Evolutionary conservation across 2,797 vertebrate species (phyloP), one percentile per base, ranked within the genome.

Genomic region (Ambastaia sidthimunki): DNA sequence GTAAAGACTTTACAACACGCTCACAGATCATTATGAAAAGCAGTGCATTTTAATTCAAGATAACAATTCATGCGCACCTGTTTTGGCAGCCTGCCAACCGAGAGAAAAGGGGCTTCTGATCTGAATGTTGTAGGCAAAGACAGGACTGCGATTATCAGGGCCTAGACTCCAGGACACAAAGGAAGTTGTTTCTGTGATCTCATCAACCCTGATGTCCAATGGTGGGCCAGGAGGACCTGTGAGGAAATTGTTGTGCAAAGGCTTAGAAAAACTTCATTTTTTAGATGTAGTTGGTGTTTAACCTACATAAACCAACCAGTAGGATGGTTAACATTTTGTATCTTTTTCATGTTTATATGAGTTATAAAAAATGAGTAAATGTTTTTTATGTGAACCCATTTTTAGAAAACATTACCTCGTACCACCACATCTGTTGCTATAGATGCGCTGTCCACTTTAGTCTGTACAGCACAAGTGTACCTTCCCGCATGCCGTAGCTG

Each of bases 401-500:
- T 31, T 57, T 28, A 52, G 52, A 16, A 57, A 13, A 80, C 16
- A 80, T 86, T 94, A 98, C 97, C 98, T 97, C 96, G 93, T 80
- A 98, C 96, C 16, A 98, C 94, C 82, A 99, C 95, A 91, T 98
- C 96, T 16, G 96, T 97, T 13, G 95, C 94, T 25, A 96, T 96
- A 0, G 97, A 97, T 28, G 97, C 92, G 76, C 94, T 96, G 93
- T 99, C 97, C 88, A 99, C 96, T 78, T 96, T 98, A 62, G 98
- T 99, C 88, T 97, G 96, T 82, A 97, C 96, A 16, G 95, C 94
- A 85, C 98, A 99, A 11, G 97, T 93, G 1, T 98, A 99, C 81
- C 96, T 97, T 90, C 98, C 98, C 88, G 97, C 96, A 84, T 99
- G 97, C 91, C 94, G 94, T 88, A 98, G 94, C 83, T 98, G 97